phyloP scores from a whole-genome alignment of 2,888 invertebrate species.

The Sarcophaga variegata region DNA sequence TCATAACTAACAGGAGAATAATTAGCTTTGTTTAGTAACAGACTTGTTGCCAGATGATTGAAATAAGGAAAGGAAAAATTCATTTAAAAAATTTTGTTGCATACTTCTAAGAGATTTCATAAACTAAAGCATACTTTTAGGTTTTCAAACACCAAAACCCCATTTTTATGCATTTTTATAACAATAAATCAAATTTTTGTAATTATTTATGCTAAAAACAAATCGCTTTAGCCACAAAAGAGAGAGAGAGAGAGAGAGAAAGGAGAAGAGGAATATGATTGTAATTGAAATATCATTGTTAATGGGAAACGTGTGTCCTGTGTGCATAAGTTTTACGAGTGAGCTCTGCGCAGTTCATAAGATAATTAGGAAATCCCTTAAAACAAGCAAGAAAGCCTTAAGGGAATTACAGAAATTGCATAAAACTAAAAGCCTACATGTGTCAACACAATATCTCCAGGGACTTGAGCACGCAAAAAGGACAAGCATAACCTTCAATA shows the following conservation, averaged over 20 bases:
- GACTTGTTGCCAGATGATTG: too few species aligned
- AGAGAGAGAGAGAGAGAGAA: not conserved
- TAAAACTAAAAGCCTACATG: constrained; percentile 67
- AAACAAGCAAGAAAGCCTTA: constrained; percentile 36
- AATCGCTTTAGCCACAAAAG: too few species aligned
- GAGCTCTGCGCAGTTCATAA: not conserved
- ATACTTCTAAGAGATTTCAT: too few species aligned
- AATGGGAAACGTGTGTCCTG: constrained; percentile 52
- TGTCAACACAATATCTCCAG: constrained; percentile 49
- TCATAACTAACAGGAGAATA: too few species aligned
- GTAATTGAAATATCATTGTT: constrained; percentile 63
- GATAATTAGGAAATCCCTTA: constrained; percentile 50
- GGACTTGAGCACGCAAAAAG: constrained; percentile 7
- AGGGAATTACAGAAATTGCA: constrained; percentile 64
- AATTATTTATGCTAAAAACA: not conserved
- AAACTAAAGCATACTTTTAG: constrained; percentile 15
- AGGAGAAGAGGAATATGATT: not conserved
- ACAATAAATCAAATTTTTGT: too few species aligned
- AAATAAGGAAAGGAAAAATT: too few species aligned
- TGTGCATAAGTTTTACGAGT: not conserved
- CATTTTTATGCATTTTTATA: not conserved
- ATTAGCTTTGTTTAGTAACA: too few species aligned
- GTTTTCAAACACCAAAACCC: not conserved
- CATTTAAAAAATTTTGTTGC: too few species aligned
- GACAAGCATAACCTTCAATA: constrained; percentile 14